phyloP scores from a whole-genome alignment of 2,888 invertebrate species.

The Agriopis marginaria region DNA sequence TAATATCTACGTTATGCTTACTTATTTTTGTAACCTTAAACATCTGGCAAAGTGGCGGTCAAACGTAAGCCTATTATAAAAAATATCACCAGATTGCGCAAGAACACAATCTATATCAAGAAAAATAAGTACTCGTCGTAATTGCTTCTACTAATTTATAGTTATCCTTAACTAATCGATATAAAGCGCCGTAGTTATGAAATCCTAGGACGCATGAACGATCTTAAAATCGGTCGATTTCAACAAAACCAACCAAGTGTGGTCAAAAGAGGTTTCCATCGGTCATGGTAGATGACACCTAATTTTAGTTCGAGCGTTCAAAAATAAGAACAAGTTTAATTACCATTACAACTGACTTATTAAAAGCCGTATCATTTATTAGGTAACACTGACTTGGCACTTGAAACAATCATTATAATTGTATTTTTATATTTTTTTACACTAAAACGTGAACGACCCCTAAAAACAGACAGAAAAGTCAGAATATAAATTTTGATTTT shows the following conservation, averaged over 20 bases:
- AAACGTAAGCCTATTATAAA: too few species aligned
- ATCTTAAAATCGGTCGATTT: conserved; percentile 38
- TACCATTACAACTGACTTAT: conserved; percentile 19
- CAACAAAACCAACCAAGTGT: conserved; percentile 41
- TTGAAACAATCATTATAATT: background rate
- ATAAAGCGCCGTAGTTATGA: conserved; percentile 30
- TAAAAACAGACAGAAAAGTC: too few species aligned
- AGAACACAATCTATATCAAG: too few species aligned
- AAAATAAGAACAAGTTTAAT: conserved; percentile 35
- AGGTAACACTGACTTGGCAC: background rate
- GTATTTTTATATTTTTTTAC: too few species aligned
- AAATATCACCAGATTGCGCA: too few species aligned
- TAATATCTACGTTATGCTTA: too few species aligned
- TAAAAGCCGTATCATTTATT: conserved; percentile 11
- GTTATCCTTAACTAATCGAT: background rate
- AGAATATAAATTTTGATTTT: too few species aligned
- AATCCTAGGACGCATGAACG: conserved; percentile 42
- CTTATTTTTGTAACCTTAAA: too few species aligned
- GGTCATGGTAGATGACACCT: conserved; percentile 40
- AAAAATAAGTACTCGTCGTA: background rate
- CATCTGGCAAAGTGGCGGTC: too few species aligned
- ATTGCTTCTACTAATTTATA: conserved; percentile 2
- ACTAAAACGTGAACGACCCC: too few species aligned
- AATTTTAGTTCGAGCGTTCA: conserved; percentile 38
- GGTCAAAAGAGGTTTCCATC: conserved; percentile 30